Base-by-base conservation (phyloP, 1,140 invertebrate species). In the Doryteuthis pealeii region DNA sequence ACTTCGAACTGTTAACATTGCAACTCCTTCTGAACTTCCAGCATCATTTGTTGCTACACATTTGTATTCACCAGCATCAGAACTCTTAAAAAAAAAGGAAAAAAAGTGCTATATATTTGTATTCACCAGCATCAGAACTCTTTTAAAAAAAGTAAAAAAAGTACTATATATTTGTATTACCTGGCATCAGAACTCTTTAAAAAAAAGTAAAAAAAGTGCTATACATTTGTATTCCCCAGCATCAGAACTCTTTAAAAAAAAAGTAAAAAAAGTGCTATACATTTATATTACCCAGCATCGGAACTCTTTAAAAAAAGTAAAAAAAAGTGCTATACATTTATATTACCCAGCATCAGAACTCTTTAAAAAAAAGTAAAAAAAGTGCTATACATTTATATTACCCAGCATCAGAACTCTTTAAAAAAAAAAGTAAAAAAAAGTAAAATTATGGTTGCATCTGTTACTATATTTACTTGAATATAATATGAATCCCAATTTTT, bases 41-140 rank as follows among this genome's bases (percentile, higher is more conserved):
- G 85, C 88, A 77, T 87, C 85, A 78, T 89, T 89, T 28, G 84
- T 82, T 22, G 87, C 87, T 10, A 87, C 83, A 80, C 88, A 89
- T 69, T 87, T 87, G 76, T 89, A 89, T 66, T 83, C 79, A 40
- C 87, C 88, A 30, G 84, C 85, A 81, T 89, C 88, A 10, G 82
- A 84, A 77, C 77, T 78, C 86, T 87, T 74, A 72, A 5, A 75
- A 54, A 70, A 69, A 62, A 26, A 58, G 5, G 28, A 15, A 30
- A n/a, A n/a, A n/a, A n/a, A n/a, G n/a, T 22, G 87, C 87, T 10
- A 87, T 82, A 80, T 87, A 89, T 69, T 87, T 87, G 76, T 89
- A 89, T 66, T 83, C 79, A 40, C 87, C 88, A 30, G 84, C 85
- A 81, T 89, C 88, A 10, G 82, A 84, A 77, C 77, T 78, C 86